Evolutionary conservation across 2,888 invertebrate species (phyloP), one percentile per base, ranked within the genome.

Genomic region (Meloe dianella): DNA sequence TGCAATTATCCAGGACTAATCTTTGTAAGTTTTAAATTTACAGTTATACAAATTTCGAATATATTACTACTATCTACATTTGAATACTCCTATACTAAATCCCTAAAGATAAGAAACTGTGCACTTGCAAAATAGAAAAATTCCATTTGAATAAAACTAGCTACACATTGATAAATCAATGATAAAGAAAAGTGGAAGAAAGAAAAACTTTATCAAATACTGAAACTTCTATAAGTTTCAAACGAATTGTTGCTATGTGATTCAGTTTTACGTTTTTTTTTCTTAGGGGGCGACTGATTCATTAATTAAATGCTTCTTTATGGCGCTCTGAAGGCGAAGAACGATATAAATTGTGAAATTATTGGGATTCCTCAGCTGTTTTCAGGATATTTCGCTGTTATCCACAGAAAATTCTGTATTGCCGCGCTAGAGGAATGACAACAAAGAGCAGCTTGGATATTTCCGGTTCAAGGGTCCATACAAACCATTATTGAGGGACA

Each of bases 1-100:
- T 22, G 54, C 54, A 54, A 54, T 54, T 54, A 54, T 54, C 27
- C 22, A 51, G 24, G 51, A 54, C 14, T 51, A 51, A 51, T 51
- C 12, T 24, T 24, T n/a, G 24, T 14, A 14, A 54, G 6, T 27
- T 54, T 24, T 14, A 27, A n/a, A 54, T 54, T 54, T 27, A 24
- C 12, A 54, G 14, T n/a, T 54, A 6, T 54, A 10, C 14, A 27
- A n/a, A 54, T 54, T 22, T 14, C n/a, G 14, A 54, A 24, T 10
- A 14, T 3, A 24, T 54, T 54, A 10, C 12, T 3, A 0, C 17
- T 17, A n/a, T 41, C 17, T 17, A 1, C 24, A 54, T 54, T 20
- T 22, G 10, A 10, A 51, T 22, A 22, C 24, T 12, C 12, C 12
- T 4, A 22, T 20, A 12, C 9, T 54, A 27, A 27, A 54, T 54